Conservation (phyloP, 64 coral and sea anemone genomes). For the Cladopsammia gracilis region DNA sequence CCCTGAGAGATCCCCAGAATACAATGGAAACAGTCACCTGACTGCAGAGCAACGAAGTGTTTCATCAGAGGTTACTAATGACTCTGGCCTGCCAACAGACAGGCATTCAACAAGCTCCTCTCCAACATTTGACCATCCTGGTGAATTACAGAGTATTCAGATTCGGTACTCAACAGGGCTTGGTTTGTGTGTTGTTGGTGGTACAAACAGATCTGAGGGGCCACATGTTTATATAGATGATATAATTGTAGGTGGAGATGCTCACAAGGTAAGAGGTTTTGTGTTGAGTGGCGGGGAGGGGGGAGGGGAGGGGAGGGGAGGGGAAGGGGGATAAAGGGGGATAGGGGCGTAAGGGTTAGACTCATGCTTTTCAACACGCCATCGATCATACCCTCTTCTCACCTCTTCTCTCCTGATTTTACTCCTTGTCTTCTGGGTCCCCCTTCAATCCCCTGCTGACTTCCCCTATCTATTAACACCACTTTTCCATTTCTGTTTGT, state of each 20-base stretch:
- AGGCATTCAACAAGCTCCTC: constrained; percentile 82
- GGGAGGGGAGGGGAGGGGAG: too few species aligned
- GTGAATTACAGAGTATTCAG: constrained; percentile 79
- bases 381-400: too few species aligned
- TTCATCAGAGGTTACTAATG: constrained; percentile 89
- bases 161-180: constrained; percentile 83
- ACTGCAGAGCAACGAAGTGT: constrained; percentile 69
- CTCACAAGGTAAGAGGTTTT: constrained; percentile 67
- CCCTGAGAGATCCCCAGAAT: constrained; percentile 68
- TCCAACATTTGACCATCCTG: constrained; percentile 84
- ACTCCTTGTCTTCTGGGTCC: too few species aligned
- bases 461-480: too few species aligned
- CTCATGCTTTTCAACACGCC: too few species aligned
- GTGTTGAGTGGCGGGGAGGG: too few species aligned
- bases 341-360: too few species aligned
- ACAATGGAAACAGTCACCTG: constrained; percentile 64
- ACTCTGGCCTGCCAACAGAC: constrained; percentile 93
- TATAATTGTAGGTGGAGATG: constrained; percentile 90
- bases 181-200: constrained; percentile 91
- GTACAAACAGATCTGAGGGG: constrained; percentile 88
- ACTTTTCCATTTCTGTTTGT: too few species aligned
- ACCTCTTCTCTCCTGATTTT: too few species aligned
- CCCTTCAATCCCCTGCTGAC: too few species aligned
- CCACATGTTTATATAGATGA: constrained; percentile 92
- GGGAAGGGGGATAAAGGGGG: too few species aligned